Percentiles rank a stretch among this genome's conserved stretches.
These are phyloP conservation scores for Dasysyrphus tricinctus DNA, from an alignment of 2,888 invertebrate genomes.

Conservation along the genomic window DNA sequence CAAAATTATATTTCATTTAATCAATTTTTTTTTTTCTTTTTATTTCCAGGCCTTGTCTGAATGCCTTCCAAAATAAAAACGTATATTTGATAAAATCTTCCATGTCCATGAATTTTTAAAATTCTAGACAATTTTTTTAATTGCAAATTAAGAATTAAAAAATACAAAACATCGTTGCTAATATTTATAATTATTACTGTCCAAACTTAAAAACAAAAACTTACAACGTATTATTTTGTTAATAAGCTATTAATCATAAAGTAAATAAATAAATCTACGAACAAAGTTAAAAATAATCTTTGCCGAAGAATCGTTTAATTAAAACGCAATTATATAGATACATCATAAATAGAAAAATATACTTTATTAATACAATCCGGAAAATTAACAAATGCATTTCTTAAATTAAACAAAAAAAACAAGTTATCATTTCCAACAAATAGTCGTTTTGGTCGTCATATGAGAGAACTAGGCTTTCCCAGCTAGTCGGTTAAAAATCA, in stretches of 20 bases:
- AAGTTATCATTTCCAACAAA: constrained; percentile 45
- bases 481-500: constrained; percentile 12
- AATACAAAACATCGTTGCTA: constrained; percentile 56
- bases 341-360: constrained; percentile 45
- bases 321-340: constrained; percentile 35
- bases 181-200: constrained; percentile 71
- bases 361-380: constrained; percentile 39
- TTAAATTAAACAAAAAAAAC: constrained; percentile 39
- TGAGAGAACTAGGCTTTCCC: constrained; percentile 7
- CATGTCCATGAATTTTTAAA: constrained; percentile 82
- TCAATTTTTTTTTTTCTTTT: constrained; percentile 48
- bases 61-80: constrained; percentile 82
- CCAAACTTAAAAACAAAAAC: constrained; percentile 58
- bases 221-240: constrained; percentile 68
- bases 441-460: constrained; percentile 9
- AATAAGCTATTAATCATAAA: constrained; percentile 59
- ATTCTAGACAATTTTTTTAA: constrained; percentile 81
- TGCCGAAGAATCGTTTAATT: constrained; percentile 30
- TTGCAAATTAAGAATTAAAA: constrained; percentile 68
- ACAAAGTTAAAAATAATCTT: constrained; percentile 35
- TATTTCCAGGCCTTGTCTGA: constrained; percentile 83
- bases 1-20: background rate
- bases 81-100: constrained; percentile 81
- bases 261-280: constrained; percentile 46
- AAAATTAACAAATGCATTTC: constrained; percentile 58